Percentiles rank a stretch among this genome's conserved stretches.
Conservation (phyloP, 2,888 invertebrate genomes). For the Athetis lepigone region DNA sequence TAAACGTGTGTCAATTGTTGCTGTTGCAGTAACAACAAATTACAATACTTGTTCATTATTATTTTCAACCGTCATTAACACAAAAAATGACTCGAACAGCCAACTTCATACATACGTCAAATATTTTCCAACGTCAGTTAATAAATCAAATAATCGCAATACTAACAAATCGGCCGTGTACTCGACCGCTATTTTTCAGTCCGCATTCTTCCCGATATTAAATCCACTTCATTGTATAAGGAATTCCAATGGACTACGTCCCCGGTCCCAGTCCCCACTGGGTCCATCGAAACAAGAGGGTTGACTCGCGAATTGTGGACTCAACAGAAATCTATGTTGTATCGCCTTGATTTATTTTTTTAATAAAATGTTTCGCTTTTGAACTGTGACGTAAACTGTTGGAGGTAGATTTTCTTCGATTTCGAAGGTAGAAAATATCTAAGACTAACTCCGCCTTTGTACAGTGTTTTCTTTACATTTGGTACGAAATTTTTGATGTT, state of each 20-base stretch:
- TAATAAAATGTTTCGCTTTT: slow-evolving; percentile 22
- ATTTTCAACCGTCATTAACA: slow-evolving; percentile 1
- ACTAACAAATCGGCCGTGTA: slow-evolving; percentile 59
- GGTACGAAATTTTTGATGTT: no score
- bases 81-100: not conserved
- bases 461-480: no score
- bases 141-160: slow-evolving; percentile 56
- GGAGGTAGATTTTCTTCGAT: no score
- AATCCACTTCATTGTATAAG: slow-evolving; percentile 88
- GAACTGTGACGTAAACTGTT: no score
- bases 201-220: slow-evolving; percentile 88
- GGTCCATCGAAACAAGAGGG: slow-evolving; percentile 64
- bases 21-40: no score
- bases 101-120: slow-evolving; percentile 40
- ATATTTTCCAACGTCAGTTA: slow-evolving; percentile 35
- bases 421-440: no score
- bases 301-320: slow-evolving; percentile 52
- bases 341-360: slow-evolving; percentile 43
- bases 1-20: no score
- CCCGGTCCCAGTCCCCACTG: slow-evolving; percentile 64
- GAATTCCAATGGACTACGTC: slow-evolving; percentile 87
- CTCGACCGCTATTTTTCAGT: slow-evolving; percentile 78
- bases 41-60: no score
- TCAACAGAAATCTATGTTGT: slow-evolving; percentile 40
- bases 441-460: no score